Conservation (phyloP, 2,113 vertebrate genomes). For the Camelus dromedarius region DNA sequence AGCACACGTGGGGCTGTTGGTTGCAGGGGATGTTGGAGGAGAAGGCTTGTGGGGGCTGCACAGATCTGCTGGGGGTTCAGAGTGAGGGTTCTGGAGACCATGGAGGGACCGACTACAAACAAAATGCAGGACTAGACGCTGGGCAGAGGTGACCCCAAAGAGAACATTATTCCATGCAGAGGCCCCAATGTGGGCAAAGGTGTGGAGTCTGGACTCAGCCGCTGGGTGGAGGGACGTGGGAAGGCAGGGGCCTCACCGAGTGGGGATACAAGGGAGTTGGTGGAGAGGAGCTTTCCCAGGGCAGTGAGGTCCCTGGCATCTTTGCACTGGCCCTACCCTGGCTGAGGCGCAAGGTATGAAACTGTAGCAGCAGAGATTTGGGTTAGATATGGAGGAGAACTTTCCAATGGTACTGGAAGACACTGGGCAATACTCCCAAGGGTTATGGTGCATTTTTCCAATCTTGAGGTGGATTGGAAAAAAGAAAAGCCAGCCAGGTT, state of each 20-base stretch:
- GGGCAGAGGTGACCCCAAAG: background rate
- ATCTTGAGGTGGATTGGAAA: constrained; percentile 21
- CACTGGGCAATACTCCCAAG: background rate
- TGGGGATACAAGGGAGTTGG: rapidly evolving
- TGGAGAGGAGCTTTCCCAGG: rapidly evolving
- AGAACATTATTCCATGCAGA: background rate
- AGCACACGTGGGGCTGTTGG: rapidly evolving
- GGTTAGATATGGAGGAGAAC: constrained; percentile 69
- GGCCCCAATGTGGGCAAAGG: background rate
- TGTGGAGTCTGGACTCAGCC: background rate
- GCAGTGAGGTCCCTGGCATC: background rate
- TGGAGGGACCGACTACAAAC: background rate
- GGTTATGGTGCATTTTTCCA: constrained; percentile 26
- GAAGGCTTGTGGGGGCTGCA: background rate
- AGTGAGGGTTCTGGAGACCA: too few relatives aligned
- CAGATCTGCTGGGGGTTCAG: background rate
- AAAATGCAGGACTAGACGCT: too few relatives aligned
- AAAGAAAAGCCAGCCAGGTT: background rate
- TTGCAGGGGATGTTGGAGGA: rapidly evolving
- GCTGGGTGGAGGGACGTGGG: background rate
- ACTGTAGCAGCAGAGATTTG: constrained; percentile 56
- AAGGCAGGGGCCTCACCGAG: background rate
- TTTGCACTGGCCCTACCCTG: background rate
- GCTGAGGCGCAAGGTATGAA: background rate
- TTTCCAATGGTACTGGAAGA: constrained; percentile 11